Base-by-base conservation (phyloP, 2,888 invertebrate genomes). In the Dasypolia templi region DNA sequence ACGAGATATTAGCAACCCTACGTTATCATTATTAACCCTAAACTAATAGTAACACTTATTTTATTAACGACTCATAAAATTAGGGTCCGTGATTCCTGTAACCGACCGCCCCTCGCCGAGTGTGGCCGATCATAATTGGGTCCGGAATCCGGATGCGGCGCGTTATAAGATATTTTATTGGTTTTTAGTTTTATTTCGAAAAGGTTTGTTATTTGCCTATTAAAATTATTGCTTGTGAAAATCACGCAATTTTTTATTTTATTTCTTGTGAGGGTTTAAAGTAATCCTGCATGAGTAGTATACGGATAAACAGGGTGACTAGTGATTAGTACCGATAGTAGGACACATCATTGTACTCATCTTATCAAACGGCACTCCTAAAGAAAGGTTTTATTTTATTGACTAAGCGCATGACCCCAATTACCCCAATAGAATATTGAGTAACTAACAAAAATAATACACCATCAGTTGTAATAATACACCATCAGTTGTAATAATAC, bases 1-100 rank as follows among this genome's bases (percentile, higher is more conserved):
- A 74, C 75, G 64, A 71, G 29, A n/a, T 56, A 69, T 71, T 70
- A 32, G 58, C 46, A 9, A 32, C 49, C 56, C 82, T 70, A 66
- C 39, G 19, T 32, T 77, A 53, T 42, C 61, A 39, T 77, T 61
- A 39, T 17, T 49, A 32, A 29, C 67, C 62, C 35, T 79, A 61
- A 84, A 84, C 84, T 84, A 84, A 85, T 86, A 59, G 67, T 75
- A 84, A 75, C 79, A 77, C 55, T 77, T 75, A 74, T 74, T 68
- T 73, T 66, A 75, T 67, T 75, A 79, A 75, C 68, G 67, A 69
- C 55, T 66, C 51, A 68, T 76, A 63, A 73, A 61, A 75, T 76
- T 56, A 73, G 70, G 56, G 49, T 53, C 69, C 68, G 39, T 12
- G 68, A 75, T 81, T 79, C 63, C 70, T 59, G 74, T 51, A 64